phyloP scores from a whole-genome alignment of 2,888 invertebrate genomes.

The Xestia c-nigrum region DNA sequence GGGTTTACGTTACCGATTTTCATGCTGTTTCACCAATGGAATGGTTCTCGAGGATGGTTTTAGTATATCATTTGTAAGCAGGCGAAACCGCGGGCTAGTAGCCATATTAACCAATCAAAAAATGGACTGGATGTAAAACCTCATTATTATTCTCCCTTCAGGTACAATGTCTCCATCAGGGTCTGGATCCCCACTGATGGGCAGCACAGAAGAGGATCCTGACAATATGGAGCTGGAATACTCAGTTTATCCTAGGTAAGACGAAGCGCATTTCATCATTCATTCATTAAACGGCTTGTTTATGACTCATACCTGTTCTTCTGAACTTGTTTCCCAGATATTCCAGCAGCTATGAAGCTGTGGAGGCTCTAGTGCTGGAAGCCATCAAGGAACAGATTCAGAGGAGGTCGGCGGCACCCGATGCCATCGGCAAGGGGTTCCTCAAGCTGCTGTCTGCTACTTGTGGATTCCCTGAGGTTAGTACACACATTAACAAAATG shows the following conservation, averaged over 20 bases:
- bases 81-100: too few relatives aligned
- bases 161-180: constrained; percentile 90
- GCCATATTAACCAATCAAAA: neutral
- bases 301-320: neutral
- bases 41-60: too few relatives aligned
- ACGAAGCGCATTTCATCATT: neutral
- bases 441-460: constrained; percentile 96
- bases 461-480: constrained; percentile 95
- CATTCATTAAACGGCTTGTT: neutral
- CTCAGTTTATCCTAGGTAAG: constrained; percentile 86
- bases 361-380: constrained; percentile 96
- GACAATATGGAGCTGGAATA: constrained; percentile 91
- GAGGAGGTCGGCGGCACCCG: constrained; percentile 94
- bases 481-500: neutral
- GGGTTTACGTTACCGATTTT: too few relatives aligned
- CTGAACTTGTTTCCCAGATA: constrained; percentile 74
- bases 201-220: constrained; percentile 88
- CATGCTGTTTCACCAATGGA: too few relatives aligned
- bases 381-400: constrained; percentile 97
- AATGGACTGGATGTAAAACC: neutral
- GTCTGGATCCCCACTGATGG: constrained; percentile 88
- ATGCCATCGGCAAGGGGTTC: constrained; percentile 97
- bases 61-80: too few relatives aligned
- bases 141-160: constrained; percentile 50
- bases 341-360: constrained; percentile 90